Evolutionary conservation across 1,140 invertebrate genomes (phyloP).

Genomic region (Trichonephila clavipes): DNA sequence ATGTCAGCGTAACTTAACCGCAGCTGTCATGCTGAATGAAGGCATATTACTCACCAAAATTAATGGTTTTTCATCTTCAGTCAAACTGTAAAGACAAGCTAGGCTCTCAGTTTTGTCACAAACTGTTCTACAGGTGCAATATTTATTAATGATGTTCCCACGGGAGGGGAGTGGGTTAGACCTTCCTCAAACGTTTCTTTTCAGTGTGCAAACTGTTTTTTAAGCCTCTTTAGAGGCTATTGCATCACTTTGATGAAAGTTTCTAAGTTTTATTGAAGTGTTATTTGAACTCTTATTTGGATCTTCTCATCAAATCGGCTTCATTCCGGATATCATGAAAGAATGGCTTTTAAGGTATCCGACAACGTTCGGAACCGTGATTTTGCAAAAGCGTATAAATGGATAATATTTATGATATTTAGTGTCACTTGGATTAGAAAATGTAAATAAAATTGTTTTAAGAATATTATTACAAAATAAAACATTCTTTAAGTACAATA

Average conservation of each 20-base stretch:
- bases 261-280: neutral
- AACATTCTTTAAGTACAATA: too few species aligned
- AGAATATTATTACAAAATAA: too few species aligned
- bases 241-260: neutral
- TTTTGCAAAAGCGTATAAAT: too few species aligned
- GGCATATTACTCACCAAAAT: slow-evolving; percentile 21
- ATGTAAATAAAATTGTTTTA: too few species aligned
- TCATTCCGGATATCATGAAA: too few species aligned
- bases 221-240: neutral
- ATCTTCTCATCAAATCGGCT: neutral
- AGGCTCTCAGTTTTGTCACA: slow-evolving; percentile 7
- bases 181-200: neutral
- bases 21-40: slow-evolving; percentile 30
- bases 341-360: too few species aligned
- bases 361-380: too few species aligned
- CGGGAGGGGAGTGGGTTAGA: neutral
- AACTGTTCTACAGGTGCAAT: slow-evolving; percentile 14
- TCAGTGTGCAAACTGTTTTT: neutral
- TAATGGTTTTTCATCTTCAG: slow-evolving; percentile 33
- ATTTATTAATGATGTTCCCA: slow-evolving; percentile 21
- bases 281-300: neutral
- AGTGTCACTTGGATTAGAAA: too few species aligned
- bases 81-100: slow-evolving; percentile 4
- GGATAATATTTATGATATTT: too few species aligned
- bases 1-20: slow-evolving; percentile 33